These are phyloP conservation scores for Pegoplata infirma DNA, from an alignment of 2,888 invertebrate species.

Conservation along the genomic window DNA sequence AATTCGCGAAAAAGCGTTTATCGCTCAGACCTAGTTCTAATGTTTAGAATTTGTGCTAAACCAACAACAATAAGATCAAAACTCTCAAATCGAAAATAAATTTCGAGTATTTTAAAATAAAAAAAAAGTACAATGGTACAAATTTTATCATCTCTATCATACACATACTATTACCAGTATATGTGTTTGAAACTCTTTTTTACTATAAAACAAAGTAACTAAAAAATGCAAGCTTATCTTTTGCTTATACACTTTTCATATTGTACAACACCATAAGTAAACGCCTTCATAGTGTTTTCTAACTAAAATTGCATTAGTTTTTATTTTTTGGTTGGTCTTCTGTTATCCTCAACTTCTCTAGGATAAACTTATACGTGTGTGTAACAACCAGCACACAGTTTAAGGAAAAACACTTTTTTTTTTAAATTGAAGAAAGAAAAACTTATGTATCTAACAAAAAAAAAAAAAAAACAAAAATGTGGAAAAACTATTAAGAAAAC, in stretches of 20 bases:
- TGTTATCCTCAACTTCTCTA: slow-evolving; percentile 2
- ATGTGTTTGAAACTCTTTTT: slow-evolving; percentile 24
- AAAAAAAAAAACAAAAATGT: too few relatives aligned
- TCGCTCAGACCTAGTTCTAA: too few relatives aligned
- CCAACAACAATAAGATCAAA: too few relatives aligned
- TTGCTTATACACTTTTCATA: slow-evolving; percentile 37
- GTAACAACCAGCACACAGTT: slow-evolving; percentile 16
- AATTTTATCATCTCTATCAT: too few relatives aligned
- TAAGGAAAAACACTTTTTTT: slow-evolving; percentile 18
- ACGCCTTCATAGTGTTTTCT: slow-evolving; percentile 60
- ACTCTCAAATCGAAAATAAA: too few relatives aligned
- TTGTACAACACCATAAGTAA: slow-evolving; percentile 54
- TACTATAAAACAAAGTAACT: slow-evolving; percentile 20
- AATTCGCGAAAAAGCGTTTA: too few relatives aligned
- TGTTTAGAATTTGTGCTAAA: too few relatives aligned
- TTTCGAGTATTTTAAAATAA: too few relatives aligned
- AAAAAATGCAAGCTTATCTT: slow-evolving; percentile 45
- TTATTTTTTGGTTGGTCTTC: slow-evolving; percentile 14
- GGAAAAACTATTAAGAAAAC: slow-evolving; percentile 58
- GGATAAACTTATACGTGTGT: slow-evolving; percentile 15
- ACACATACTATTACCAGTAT: too few relatives aligned
- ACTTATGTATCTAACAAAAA: too few relatives aligned
- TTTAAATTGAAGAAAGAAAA: not conserved
- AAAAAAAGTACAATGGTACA: too few relatives aligned
- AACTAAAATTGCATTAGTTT: slow-evolving; percentile 62